These are phyloP conservation scores for Archaeoteleia sp. DNA, from an alignment of 2,888 invertebrate species.

Conservation along the genomic window DNA sequence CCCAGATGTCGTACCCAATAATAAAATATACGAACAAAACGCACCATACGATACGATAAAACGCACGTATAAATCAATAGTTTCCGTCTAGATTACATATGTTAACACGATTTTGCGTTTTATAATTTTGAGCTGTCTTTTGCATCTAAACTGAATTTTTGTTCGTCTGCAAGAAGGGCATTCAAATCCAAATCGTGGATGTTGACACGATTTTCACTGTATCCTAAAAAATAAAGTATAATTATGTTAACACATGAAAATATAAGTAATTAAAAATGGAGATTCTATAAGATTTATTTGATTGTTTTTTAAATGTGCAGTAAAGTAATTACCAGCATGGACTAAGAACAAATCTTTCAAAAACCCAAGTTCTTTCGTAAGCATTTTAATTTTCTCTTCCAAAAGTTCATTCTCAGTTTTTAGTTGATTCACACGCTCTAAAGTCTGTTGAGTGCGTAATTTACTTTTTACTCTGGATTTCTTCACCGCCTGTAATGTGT, in stretches of 20 bases:
- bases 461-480: constrained; percentile 87
- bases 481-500: constrained; percentile 83
- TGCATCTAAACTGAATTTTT: constrained; percentile 40
- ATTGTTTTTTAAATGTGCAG: too few relatives aligned
- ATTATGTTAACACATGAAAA: too few relatives aligned
- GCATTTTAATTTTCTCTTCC: constrained; percentile 86
- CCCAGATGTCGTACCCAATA: too few relatives aligned
- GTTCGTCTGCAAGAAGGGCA: constrained; percentile 68
- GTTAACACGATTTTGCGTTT: too few relatives aligned
- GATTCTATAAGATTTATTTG: too few relatives aligned
- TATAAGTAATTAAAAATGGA: constrained; percentile 13
- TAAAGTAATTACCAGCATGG: constrained; percentile 79
- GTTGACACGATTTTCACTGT: constrained; percentile 67
- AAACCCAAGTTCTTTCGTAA: constrained; percentile 87
- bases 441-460: constrained; percentile 85
- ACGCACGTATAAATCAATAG: too few relatives aligned
- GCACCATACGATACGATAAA: too few relatives aligned
- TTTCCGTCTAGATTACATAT: too few relatives aligned
- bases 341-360: constrained; percentile 88
- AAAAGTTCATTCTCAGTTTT: constrained; percentile 87
- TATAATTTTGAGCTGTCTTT: too few relatives aligned
- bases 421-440: constrained; percentile 83
- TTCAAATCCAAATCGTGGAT: constrained; percentile 70
- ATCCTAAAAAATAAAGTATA: too few relatives aligned
- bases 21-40: too few relatives aligned